Evolutionary conservation across 2,888 invertebrate species (phyloP), one percentile per base, ranked within the genome.

Genomic region (Oegoconia quadripuncta): DNA sequence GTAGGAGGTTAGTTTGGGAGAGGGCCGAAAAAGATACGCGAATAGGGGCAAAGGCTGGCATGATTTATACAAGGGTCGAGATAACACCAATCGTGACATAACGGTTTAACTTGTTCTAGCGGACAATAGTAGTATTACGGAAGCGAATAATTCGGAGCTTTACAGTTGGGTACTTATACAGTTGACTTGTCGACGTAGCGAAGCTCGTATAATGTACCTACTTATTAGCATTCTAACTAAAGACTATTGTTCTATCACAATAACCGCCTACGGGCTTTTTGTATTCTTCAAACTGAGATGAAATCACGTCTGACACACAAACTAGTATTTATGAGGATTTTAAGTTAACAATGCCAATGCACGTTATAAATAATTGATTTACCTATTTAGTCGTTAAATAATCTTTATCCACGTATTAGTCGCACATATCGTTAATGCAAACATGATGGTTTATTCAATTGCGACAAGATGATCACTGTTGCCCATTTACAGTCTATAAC

Each of bases 221-320:
- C 50, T 37, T 59, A 74, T 82, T 79, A 77, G 68, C 72, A 81
- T 81, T 78, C 82, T 56, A 55, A 56, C 55, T 64, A 57, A 53
- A 49, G 58, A 50, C 75, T 61, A 78, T 78, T 78, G 76, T 79
- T 78, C 62, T 64, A 68, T 67, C 67, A 76, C 74, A 76, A 74
- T 76, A 70, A 67, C 72, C 67, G 67, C 72, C 73, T 60, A 69
- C 68, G 46, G 53, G 46, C 62, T 69, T 65, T 76, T 69, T 70
- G 58, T 70, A 71, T 68, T 66, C 68, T 62, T 61, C 59, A 60
- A 51, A 62, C 56, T 60, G 64, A 72, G 68, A 72, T 67, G 54
- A 65, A 72, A 71, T 69, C 67, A 65, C 67, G 64, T 61, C 55
- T 58, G 64, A 69, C 67, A 71, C 67, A 56, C 59, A 61, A 70